These are phyloP conservation scores for Sebastes cheni DNA, from an alignment of 2,797 vertebrate genomes.

Conservation along the genomic window DNA sequence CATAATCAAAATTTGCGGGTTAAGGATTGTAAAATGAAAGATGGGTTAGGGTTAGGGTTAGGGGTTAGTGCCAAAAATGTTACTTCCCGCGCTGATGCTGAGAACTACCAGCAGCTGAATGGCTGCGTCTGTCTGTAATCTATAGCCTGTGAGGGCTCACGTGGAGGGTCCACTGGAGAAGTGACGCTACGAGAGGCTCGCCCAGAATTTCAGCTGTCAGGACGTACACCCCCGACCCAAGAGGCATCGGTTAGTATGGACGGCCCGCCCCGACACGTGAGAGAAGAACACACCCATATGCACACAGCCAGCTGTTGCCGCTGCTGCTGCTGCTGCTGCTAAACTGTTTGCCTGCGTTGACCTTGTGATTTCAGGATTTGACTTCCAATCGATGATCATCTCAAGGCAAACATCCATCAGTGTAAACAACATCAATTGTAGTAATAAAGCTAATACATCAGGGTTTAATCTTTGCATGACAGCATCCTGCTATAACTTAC, in stretches of 20 bases:
- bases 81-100: neutral
- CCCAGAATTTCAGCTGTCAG: constrained; percentile 47
- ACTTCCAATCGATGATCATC: neutral
- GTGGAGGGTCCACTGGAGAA: constrained; percentile 42
- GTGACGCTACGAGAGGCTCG: constrained; percentile 47
- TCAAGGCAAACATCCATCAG: constrained; percentile 3
- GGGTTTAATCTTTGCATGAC: neutral
- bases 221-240: constrained; percentile 1
- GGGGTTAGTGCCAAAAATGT: neutral
- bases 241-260: constrained; percentile 24
- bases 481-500: neutral
- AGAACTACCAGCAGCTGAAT: neutral
- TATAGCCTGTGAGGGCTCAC: constrained; percentile 38
- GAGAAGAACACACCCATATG: constrained; percentile 8
- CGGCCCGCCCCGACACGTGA: constrained; percentile 56
- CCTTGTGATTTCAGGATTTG: neutral
- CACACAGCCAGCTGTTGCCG: constrained; percentile 43
- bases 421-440: neutral
- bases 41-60: too few relatives aligned
- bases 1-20: neutral
- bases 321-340: neutral
- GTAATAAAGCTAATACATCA: neutral
- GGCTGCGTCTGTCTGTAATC: neutral
- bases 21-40: neutral
- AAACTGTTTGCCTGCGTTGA: neutral